Evolutionary conservation across 2,888 invertebrate species (phyloP), one percentile per base, ranked within the genome.

Genomic region (Microdon myrmicae): DNA sequence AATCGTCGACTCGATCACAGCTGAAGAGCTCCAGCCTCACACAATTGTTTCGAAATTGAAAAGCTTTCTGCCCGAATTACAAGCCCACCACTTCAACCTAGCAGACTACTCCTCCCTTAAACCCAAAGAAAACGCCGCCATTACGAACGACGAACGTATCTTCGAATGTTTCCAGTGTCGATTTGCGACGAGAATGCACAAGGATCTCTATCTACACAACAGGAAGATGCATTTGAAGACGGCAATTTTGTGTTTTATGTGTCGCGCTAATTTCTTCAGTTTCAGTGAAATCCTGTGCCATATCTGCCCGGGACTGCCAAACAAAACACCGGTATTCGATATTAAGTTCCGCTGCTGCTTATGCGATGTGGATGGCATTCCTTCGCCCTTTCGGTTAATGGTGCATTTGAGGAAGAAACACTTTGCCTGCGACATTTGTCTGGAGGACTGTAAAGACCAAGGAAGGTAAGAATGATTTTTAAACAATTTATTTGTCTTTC

Each of bases 101-200:
- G 87, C 88, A 71, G 84, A 86, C 10, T 89, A 87, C 71, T 88
- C 87, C 71, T 87, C 84, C 73, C 77, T 73, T n/a, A 45, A 82
- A 28, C 83, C 84, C 25, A 86, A 83, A 55, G 82, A 81, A 71
- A 75, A 78, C 66, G 70, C 69, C 20, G 64, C 47, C 2, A 64
- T 66, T 8, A 55, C 59, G 0, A 72, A 71, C 19, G 75, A 86
- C 74, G 87, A 88, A 51, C 86, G 88, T 67, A 82, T 85, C 6
- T 93, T 90, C 77, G 92, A 92, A 79, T 93, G 93, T 81, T 92
- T 92, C 80, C 90, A 91, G 72, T 93, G 93, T 80, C 86, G 89
- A 70, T 91, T 87, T 76, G 85, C 87, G 71, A 90, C 91, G 54
- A 81, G 85, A 41, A 83, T 90, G 51, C 92, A 92, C 76, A 92